Percentiles rank a stretch among this genome's conserved stretches.
Evolutionary conservation across 2,797 vertebrate genomes (phyloP).

Genomic region (Danio kyathit): DNA sequence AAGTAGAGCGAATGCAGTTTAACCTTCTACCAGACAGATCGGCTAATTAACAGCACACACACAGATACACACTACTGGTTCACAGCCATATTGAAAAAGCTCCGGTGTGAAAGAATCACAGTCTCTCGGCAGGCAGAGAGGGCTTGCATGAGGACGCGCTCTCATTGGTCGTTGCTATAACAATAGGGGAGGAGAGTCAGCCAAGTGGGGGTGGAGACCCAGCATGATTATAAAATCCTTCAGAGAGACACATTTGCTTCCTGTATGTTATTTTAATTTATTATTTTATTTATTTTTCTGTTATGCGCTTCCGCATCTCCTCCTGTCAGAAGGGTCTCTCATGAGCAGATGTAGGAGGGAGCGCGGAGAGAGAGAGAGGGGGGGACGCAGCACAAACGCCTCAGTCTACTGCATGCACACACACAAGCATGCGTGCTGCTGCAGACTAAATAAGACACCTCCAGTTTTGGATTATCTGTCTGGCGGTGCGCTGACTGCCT

Average conservation of each 20-base stretch:
- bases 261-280: conserved; percentile 56
- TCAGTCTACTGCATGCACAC: conserved; percentile 41
- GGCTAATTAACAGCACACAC: conserved; percentile 48
- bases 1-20: not conserved
- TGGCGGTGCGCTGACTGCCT: conserved; percentile 57
- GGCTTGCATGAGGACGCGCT: conserved; percentile 58
- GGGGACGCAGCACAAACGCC: conserved; percentile 46
- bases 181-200: conserved; percentile 74
- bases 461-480: conserved; percentile 63
- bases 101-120: conserved; percentile 68
- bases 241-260: conserved; percentile 71
- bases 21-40: conserved; percentile 30
- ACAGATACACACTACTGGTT: conserved; percentile 36
- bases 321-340: conserved; percentile 42
- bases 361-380: conserved; percentile 24
- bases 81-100: conserved; percentile 60
- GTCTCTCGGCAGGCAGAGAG: conserved; percentile 66
- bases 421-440: conserved; percentile 40
- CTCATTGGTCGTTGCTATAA: conserved; percentile 79
- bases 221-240: conserved; percentile 76
- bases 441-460: conserved; percentile 55
- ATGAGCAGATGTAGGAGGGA: conserved; percentile 55
- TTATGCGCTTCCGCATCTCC: conserved; percentile 49
- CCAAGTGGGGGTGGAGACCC: conserved; percentile 72
- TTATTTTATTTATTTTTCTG: conserved; percentile 57